A percentile compares a stretch with the other conserved stretches of the same genome.
phyloP scores from a whole-genome alignment of 2,797 vertebrate genomes.

The Neosilurus mollespiculum region DNA sequence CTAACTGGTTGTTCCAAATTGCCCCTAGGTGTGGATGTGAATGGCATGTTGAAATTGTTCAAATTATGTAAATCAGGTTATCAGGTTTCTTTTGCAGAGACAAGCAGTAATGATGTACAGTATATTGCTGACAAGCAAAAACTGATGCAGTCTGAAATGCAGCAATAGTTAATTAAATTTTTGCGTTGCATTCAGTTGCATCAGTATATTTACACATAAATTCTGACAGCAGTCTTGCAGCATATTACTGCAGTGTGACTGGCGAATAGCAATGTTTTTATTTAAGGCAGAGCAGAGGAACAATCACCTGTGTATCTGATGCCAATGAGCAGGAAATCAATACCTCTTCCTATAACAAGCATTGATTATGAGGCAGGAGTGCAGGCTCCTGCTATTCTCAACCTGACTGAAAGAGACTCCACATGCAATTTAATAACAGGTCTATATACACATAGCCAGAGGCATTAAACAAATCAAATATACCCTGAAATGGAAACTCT shows the following conservation, averaged over 20 bases:
- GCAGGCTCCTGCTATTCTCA: conserved; percentile 20
- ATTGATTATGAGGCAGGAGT: conserved; percentile 47
- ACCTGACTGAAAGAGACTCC: conserved; percentile 21
- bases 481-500: conserved; percentile 47
- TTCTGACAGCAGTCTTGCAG: neutral
- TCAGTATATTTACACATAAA: neutral
- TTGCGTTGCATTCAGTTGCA: neutral
- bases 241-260: neutral
- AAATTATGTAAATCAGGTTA: neutral
- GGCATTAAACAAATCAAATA: conserved; percentile 39
- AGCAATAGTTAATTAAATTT: neutral
- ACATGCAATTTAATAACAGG: conserved; percentile 36
- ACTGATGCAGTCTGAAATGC: neutral
- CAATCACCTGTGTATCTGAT: conserved; percentile 49
- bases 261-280: conserved; percentile 1
- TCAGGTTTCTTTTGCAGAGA: neutral
- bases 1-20: too few relatives aligned
- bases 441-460: conserved; percentile 45
- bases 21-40: too few relatives aligned
- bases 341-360: conserved; percentile 52
- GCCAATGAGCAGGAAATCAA: conserved; percentile 50
- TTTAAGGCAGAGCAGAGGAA: conserved; percentile 17
- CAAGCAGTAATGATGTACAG: conserved; percentile 1
- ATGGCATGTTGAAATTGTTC: neutral
- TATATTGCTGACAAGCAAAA: conserved; percentile 7